Base-by-base conservation (phyloP, 2,888 invertebrate species). In the Caenorhabditis zanzibari region DNA sequence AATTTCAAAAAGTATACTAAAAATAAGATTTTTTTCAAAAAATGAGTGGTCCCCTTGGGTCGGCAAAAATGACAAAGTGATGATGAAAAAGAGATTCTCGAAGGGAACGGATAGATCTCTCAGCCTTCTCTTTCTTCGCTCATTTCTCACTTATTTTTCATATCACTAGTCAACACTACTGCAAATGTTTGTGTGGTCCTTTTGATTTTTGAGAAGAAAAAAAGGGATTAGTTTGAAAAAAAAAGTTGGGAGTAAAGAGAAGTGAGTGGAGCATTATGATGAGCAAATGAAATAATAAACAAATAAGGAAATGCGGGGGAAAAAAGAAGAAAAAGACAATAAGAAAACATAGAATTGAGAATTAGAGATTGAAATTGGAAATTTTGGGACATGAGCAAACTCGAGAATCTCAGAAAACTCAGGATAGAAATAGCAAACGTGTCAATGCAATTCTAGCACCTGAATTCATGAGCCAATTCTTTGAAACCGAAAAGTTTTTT, bases 181-280 rank as follows among this genome's bases (percentile, higher is more conserved):
- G 28, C 28, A 64, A 74, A 47, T 74, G 74, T 74, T 74, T 74
- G 74, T 74, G 74, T 64, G 74, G 74, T 74, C 74, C 52, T 64
- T 56, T 44, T 41, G 28, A 44, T 71, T 58, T 44, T 44, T 41
- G n/a, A 56, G 54, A 35, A 14, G 7, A 16, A 7, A 32, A 54
- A 16, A 7, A 32, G 68, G 38, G 38, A 38, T 28, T 35, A 35
- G 32, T 26, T 44, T n/a, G 35, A 52, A 32, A 19, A 49, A 24
- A 61, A 47, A 47, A 49, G 59, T 59, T 9, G 16, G 72, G 61
- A 49, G 59, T 41, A 58, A 44, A 58, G 32, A 59, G 22, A 41
- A 69, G 56, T 56, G 44, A 58, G 49, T 66, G 44, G 24, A 16
- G 41, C 10, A 24, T 35, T 3, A 24, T 24, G n/a, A n/a, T 28